These are phyloP conservation scores for Scaptomyza graminum DNA, from an alignment of 1,140 invertebrate genomes.

Conservation along the genomic window DNA sequence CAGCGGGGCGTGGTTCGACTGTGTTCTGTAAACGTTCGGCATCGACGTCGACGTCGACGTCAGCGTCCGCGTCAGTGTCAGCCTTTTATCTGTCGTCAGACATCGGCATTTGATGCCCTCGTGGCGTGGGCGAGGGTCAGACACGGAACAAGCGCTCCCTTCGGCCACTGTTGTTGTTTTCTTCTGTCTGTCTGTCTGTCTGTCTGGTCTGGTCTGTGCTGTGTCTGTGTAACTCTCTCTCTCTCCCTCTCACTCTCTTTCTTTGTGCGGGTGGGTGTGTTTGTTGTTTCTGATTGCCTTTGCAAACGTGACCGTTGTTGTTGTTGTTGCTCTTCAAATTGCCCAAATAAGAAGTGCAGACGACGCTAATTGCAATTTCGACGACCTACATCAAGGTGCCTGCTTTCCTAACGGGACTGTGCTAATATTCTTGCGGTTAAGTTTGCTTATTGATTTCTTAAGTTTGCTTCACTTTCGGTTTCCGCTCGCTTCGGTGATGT, in stretches of 20 bases:
- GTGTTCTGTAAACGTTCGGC: slow-evolving; percentile 13
- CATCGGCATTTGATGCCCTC: slow-evolving; percentile 5
- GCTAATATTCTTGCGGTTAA: background rate
- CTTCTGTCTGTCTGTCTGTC: slow-evolving; percentile 2
- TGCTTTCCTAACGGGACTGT: background rate
- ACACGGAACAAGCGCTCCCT: slow-evolving; percentile 11
- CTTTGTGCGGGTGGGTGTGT: slow-evolving; percentile 5
- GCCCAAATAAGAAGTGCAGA: slow-evolving; percentile 36
- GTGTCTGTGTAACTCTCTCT: background rate
- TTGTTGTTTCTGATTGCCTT: slow-evolving; percentile 5
- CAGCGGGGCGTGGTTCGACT: slow-evolving; percentile 3
- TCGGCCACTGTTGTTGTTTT: background rate
- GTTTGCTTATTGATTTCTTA: slow-evolving; percentile 31
- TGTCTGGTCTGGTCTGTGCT: no score
- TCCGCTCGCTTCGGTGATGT: background rate
- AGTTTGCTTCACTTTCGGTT: background rate
- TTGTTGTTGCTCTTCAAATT: slow-evolving; percentile 5
- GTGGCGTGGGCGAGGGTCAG: slow-evolving; percentile 9
- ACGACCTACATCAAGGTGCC: slow-evolving; percentile 40
- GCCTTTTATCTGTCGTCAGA: slow-evolving; percentile 14
- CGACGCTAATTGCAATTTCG: slow-evolving; percentile 37
- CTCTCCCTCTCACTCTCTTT: background rate
- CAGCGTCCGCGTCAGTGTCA: slow-evolving; percentile 14
- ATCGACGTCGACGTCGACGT: background rate
- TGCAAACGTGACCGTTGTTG: slow-evolving; percentile 37